Conservation (phyloP, 2,888 invertebrate genomes). For the Chymomyza caudatula region DNA sequence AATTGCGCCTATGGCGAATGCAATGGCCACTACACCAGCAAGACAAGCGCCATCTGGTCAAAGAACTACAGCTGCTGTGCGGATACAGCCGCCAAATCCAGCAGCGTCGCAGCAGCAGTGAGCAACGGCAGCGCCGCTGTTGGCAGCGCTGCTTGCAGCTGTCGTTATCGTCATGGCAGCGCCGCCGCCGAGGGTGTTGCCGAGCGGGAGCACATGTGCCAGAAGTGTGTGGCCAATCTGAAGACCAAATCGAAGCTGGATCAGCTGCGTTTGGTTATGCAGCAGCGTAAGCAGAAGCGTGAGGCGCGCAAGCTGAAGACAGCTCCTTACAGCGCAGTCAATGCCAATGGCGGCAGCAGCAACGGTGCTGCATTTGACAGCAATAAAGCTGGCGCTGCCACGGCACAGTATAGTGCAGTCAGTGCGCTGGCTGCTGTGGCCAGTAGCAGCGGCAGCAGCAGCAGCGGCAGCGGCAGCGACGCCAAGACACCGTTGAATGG, state of each 20-base stretch:
- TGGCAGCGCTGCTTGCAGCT: constrained; percentile 53
- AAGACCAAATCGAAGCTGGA: constrained; percentile 92
- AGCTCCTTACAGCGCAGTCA: constrained; percentile 80
- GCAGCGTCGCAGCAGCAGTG: constrained; percentile 22
- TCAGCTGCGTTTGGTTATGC: constrained; percentile 92
- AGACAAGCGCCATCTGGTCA: constrained; percentile 23
- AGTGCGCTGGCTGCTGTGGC: constrained; percentile 41
- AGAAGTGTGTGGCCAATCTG: constrained; percentile 83
- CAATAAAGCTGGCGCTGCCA: constrained; percentile 25
- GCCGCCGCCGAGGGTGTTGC: constrained; percentile 39
- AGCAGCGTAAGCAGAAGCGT: constrained; percentile 90
- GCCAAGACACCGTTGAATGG: not conserved
- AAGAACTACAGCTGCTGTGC: constrained; percentile 36
- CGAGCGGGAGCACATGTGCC: constrained; percentile 71
- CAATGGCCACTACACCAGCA: constrained; percentile 62
- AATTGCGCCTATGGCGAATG: constrained; percentile 66
- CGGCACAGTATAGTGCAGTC: constrained; percentile 43
- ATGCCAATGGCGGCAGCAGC: constrained; percentile 26
- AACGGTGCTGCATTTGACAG: constrained; percentile 31
- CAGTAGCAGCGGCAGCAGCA: constrained; percentile 30
- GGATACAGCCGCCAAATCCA: constrained; percentile 3
- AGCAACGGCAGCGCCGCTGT: constrained; percentile 26
- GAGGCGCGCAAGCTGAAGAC: constrained; percentile 86
- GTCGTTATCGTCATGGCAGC: constrained; percentile 58
- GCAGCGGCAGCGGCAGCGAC: not conserved